Base-by-base conservation (phyloP, 2,797 vertebrate genomes). In the Gymnodraco acuticeps region DNA sequence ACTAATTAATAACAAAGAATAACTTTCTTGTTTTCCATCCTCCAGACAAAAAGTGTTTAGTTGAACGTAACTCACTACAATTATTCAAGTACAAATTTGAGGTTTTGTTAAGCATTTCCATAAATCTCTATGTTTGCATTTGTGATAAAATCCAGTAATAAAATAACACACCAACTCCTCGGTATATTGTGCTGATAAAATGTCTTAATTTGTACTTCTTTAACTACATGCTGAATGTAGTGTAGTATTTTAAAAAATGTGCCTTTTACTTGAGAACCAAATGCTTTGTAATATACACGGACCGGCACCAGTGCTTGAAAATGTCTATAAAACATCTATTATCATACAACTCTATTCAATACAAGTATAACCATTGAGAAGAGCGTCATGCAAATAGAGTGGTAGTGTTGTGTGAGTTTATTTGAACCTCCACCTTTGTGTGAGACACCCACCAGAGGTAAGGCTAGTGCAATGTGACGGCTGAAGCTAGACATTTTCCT, bases 401-500 rank as follows among this genome's bases (percentile, higher is more conserved):
- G 27, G 27, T 27, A 27, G 27, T 27, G 27, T 27, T 27, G 56
- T 27, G 9, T 62, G 54, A 62, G 64, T 83, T 51, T 59, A 63
- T 71, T 64, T 77, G 69, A 81, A 75, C 64, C 53, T 19, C 27
- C 13, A 79, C 33, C 33, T 33, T 27, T 27, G 4, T 33, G 33
- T 33, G 33, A 46, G 33, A 63, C 45, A 62, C 27, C 64, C 68
- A 70, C 33, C 47, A 42, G 53, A 47, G 50, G 51, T 27, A 41
- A 31, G 50, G 12, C 23, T 17, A 1, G 63, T 72, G 70, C 75
- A 75, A 63, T 6, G 23, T 1, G 10, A 46, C n/a, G 46, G 42
- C 56, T 52, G 4, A 23, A 61, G 56, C 41, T 16, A 47, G 45
- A 53, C 33, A 19, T 47, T 2, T 14, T 43, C 66, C 66, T 74